Percentiles rank a stretch among this genome's conserved stretches.
Conservation (phyloP, 2,113 vertebrate species). For the Stegastes partitus region DNA sequence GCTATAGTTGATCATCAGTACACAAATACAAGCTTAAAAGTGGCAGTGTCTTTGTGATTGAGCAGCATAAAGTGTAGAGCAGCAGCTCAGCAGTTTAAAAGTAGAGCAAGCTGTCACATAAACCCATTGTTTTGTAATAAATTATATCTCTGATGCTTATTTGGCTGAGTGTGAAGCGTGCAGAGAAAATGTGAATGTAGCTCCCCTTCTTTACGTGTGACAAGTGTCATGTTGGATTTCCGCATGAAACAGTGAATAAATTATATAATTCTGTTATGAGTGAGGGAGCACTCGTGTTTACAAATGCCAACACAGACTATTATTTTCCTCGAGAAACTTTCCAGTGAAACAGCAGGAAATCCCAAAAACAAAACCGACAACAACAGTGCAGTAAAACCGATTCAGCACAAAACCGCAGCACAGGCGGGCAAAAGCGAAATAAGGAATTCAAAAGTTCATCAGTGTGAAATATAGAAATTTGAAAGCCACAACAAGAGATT, state of each 20-base stretch:
- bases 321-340: not conserved
- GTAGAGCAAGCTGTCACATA: not conserved
- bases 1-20: not conserved
- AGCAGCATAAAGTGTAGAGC: not conserved
- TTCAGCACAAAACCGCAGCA: not conserved
- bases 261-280: not conserved
- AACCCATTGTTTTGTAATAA: not conserved
- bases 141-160: not conserved
- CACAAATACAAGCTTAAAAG: not conserved
- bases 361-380: not conserved
- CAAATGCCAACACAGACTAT: not conserved
- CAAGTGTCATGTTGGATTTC: not conserved
- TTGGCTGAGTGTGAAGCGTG: not conserved
- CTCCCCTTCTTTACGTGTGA: not conserved
- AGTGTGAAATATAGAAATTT: not conserved
- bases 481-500: not conserved
- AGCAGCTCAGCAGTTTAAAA: conserved; percentile 3
- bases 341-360: conserved; percentile 12
- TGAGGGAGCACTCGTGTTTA: not conserved
- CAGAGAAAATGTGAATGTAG: not conserved
- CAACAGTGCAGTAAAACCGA: not conserved
- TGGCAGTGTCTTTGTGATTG: not conserved
- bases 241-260: not conserved
- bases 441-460: not conserved
- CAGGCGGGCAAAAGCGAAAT: too few relatives aligned